These are phyloP conservation scores for Anser brachyrhynchus DNA, from an alignment of 2,113 vertebrate genomes.

Conservation along the genomic window DNA sequence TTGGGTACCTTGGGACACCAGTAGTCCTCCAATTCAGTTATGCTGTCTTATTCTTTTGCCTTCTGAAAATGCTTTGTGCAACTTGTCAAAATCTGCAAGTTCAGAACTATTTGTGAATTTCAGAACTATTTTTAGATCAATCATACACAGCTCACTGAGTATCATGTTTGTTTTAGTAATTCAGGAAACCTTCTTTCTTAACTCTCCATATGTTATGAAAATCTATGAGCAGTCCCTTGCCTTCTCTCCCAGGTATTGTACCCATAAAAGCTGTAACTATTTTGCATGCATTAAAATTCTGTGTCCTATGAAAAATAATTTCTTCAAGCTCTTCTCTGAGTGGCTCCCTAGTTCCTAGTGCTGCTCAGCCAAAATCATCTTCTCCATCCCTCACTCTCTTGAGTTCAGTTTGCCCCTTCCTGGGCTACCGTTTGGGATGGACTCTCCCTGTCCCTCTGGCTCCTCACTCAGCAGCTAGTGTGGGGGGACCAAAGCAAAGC, in stretches of 20 bases:
- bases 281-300: neutral
- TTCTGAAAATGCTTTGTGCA: neutral
- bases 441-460: neutral
- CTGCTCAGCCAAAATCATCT: neutral
- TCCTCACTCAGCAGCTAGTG: neutral
- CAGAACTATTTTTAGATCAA: neutral
- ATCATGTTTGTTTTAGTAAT: neutral
- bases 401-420: neutral
- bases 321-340: neutral
- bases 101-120: neutral
- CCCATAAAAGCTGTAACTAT: neutral
- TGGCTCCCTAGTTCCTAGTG: neutral
- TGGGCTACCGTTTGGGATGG: neutral
- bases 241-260: neutral
- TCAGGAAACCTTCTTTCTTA: neutral
- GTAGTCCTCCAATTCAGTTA: neutral
- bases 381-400: neutral
- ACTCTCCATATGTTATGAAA: neutral
- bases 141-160: neutral
- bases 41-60: neutral
- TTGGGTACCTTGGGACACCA: neutral
- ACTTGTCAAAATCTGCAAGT: neutral
- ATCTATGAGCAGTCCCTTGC: neutral
- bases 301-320: neutral
- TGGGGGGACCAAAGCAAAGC: neutral